These are phyloP conservation scores for Teinopalpus imperialis DNA, from an alignment of 2,888 invertebrate species.

Conservation along the genomic window DNA sequence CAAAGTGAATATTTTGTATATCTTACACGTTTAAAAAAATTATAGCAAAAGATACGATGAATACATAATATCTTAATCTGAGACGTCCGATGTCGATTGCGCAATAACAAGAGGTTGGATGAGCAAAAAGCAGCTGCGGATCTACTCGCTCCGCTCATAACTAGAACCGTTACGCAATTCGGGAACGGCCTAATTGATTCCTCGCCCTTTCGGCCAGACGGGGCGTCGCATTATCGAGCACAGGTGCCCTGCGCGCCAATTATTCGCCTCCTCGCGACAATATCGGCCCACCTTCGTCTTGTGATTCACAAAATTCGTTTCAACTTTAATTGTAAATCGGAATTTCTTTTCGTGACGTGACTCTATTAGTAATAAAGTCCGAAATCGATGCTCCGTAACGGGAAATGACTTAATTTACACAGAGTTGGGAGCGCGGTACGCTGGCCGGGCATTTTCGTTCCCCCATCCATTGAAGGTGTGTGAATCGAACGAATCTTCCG, in stretches of 20 bases:
- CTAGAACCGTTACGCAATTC: conserved; percentile 77
- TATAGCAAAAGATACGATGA: conserved; percentile 59
- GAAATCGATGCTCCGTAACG: conserved; percentile 54
- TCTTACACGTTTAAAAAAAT: conserved; percentile 51
- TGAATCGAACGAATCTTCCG: conserved; percentile 65
- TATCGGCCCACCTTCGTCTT: conserved; percentile 60
- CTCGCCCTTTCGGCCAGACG: conserved; percentile 76
- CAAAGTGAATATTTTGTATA: too few relatives aligned
- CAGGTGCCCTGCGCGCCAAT: conserved; percentile 71
- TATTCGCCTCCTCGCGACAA: conserved; percentile 68
- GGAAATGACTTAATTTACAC: conserved; percentile 71
- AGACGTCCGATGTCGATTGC: conserved; percentile 70
- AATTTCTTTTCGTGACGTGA: conserved; percentile 70
- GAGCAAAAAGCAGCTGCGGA: conserved; percentile 78
- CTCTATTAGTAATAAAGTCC: conserved; percentile 68
- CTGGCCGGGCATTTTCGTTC: conserved; percentile 42
- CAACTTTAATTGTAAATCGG: conserved; percentile 72
- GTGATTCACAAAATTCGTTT: conserved; percentile 59
- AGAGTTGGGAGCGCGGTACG: conserved; percentile 48
- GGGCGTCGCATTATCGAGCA: conserved; percentile 76
- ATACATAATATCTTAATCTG: conserved; percentile 74
- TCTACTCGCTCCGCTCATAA: conserved; percentile 73
- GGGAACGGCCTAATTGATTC: conserved; percentile 79
- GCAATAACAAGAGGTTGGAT: conserved; percentile 76
- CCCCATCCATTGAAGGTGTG: conserved; percentile 53